phyloP scores from a whole-genome alignment of 2,113 vertebrate genomes.

The Dryoscopus gambensis region DNA sequence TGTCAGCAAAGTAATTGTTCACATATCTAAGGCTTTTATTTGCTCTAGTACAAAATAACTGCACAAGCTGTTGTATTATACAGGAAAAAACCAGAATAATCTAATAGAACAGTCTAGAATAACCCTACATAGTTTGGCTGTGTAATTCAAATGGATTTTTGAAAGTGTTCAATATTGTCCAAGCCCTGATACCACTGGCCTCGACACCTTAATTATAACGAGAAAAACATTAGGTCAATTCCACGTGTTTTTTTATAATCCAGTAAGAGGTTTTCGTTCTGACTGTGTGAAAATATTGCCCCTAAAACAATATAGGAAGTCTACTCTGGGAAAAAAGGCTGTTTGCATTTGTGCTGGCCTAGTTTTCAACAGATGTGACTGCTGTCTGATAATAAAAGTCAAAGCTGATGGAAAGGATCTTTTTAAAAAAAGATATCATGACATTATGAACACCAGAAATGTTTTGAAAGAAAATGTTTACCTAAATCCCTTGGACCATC shows the following conservation, averaged over 20 bases:
- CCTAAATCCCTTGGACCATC: neutral
- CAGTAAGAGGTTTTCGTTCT: neutral
- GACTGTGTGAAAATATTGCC: neutral
- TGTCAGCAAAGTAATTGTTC: neutral
- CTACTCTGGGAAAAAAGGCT: neutral
- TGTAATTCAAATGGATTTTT: neutral
- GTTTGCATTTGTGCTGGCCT: neutral
- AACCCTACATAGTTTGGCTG: neutral
- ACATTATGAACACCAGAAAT: neutral
- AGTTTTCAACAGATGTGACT: neutral
- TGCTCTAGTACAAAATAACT: neutral
- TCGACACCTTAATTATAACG: neutral
- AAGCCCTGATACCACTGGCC: neutral
- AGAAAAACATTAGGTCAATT: neutral
- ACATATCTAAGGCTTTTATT: neutral
- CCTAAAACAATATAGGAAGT: neutral
- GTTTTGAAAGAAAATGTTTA: neutral
- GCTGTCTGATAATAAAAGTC: neutral
- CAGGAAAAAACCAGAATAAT: neutral
- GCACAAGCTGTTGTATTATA: neutral
- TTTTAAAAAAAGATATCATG: neutral
- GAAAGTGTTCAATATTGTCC: neutral
- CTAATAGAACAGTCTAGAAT: neutral
- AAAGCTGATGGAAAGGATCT: neutral
- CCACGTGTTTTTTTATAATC: neutral